These are phyloP conservation scores for Artemisiospiza belli DNA, from an alignment of 2,113 vertebrate genomes.

Conservation along the genomic window DNA sequence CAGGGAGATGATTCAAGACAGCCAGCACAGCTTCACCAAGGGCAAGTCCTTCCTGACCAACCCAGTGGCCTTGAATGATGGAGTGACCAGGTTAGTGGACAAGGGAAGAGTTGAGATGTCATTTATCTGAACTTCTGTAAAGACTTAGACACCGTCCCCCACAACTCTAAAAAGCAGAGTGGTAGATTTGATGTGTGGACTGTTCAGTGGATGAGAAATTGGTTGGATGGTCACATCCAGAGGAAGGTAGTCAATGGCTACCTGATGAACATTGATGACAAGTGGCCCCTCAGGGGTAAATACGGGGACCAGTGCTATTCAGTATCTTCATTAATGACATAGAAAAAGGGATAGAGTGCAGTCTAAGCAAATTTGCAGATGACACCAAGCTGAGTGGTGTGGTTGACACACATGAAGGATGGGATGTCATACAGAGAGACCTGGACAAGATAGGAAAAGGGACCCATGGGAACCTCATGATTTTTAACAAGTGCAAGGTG, in stretches of 20 bases:
- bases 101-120: not conserved
- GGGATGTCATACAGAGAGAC: too few relatives aligned
- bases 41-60: not conserved
- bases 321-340: not conserved
- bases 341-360: not conserved
- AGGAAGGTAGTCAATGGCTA: not conserved
- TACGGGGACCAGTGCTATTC: not conserved
- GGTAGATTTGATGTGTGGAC: not conserved
- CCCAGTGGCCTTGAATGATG: not conserved
- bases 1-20: not conserved
- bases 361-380: not conserved
- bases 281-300: not conserved
- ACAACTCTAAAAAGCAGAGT: not conserved
- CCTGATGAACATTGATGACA: not conserved
- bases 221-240: not conserved
- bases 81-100: not conserved
- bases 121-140: not conserved
- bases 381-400: not conserved
- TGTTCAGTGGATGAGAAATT: not conserved
- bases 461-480: too few relatives aligned
- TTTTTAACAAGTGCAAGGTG: too few relatives aligned
- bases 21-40: not conserved
- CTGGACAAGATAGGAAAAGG: too few relatives aligned
- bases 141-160: rapidly evolving
- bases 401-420: not conserved